A percentile compares a stretch with the other conserved stretches of the same genome.
Conservation (phyloP, 64 coral and sea anemone genomes). For the Hydrozoanthus tunicans region DNA sequence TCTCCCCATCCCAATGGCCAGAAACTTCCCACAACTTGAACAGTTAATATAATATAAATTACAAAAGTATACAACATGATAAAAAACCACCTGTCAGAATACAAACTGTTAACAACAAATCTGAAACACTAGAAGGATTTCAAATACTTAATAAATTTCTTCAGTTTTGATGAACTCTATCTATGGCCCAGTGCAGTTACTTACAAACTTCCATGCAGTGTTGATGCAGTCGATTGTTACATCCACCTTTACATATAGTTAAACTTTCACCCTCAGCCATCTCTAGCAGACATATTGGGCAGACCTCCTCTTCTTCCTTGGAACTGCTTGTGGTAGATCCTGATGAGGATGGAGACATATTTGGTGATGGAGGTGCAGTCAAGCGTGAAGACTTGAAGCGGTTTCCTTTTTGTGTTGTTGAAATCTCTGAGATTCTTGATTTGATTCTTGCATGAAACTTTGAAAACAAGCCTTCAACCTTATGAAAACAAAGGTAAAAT, state of each 20-base stretch:
- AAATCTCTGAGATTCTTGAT: conserved; percentile 77
- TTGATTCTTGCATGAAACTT: conserved; percentile 93
- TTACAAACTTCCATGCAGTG: conserved; percentile 99
- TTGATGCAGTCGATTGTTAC: conserved; percentile 93
- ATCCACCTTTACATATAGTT: conserved; percentile 84
- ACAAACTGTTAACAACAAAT: too few relatives aligned
- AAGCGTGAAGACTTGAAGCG: conserved; percentile 14
- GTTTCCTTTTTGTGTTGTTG: conserved; percentile 25
- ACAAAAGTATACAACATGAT: too few relatives aligned
- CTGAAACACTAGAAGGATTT: too few relatives aligned
- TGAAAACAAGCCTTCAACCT: conserved; percentile 93
- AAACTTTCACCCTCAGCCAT: conserved; percentile 99
- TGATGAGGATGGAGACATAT: not conserved
- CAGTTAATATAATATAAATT: too few relatives aligned
- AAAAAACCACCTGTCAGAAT: too few relatives aligned
- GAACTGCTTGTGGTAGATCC: conserved; percentile 36
- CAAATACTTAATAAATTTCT: too few relatives aligned
- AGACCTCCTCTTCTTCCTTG: conserved; percentile 91
- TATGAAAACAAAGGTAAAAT: not conserved
- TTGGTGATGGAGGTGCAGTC: conserved; percentile 55
- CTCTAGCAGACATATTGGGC: conserved; percentile 96
- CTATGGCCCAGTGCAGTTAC: not conserved
- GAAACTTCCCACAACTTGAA: too few relatives aligned
- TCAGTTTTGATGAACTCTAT: too few relatives aligned
- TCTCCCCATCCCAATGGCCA: too few relatives aligned